Evolutionary conservation across 2,888 invertebrate species (phyloP), one percentile per base, ranked within the genome.

Genomic region (Lordiphosa fenestrarum): DNA sequence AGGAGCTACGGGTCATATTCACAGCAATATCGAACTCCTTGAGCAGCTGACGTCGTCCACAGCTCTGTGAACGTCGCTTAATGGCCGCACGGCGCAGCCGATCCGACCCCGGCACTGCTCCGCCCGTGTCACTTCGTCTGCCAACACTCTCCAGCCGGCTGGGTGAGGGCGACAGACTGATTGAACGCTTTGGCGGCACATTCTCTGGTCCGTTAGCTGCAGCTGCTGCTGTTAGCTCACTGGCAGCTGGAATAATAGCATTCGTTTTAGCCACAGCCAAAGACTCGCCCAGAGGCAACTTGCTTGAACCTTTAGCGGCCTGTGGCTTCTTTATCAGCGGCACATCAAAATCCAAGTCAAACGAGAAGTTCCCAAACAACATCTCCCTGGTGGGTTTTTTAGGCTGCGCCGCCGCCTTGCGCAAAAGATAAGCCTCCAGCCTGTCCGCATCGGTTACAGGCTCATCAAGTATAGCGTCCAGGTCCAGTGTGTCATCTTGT

Each of bases 61-160:
- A 62, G 47, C 76, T 82, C 4, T 75, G 71, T 0, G 76, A 82
- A 0, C 75, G 71, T 9, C 76, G 46, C 1, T 60, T 53, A 4
- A 76, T 59, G n/a, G 76, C 85, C 13, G 50, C 55, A 1, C 85
- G 85, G 4, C 76, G 76, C 6, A 76, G 41, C 1, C 75, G 75
- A 57, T 76, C 76, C 0, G 80, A 67, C 6, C 61, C 53, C 0
- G 83, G 75, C 4, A 84, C 60, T 39, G 33, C 30, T 5, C 56
- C 25, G 7, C 25, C 25, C 6, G 25, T 53, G 42, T 63, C 70
- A 21, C 75, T 66, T n/a, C 59, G 58, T 4, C 35, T 13, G 4
- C 42, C 15, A 6, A 44, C 39, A 10, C 25, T 7, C 42, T 30
- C 10, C 30, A 4, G 15, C 35, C 12, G 61, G 67, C 6, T 50